Percentiles rank a stretch among this genome's conserved stretches.
These are phyloP conservation scores for Bathynomus jamesi DNA, from an alignment of 1,140 invertebrate genomes.

Conservation along the genomic window DNA sequence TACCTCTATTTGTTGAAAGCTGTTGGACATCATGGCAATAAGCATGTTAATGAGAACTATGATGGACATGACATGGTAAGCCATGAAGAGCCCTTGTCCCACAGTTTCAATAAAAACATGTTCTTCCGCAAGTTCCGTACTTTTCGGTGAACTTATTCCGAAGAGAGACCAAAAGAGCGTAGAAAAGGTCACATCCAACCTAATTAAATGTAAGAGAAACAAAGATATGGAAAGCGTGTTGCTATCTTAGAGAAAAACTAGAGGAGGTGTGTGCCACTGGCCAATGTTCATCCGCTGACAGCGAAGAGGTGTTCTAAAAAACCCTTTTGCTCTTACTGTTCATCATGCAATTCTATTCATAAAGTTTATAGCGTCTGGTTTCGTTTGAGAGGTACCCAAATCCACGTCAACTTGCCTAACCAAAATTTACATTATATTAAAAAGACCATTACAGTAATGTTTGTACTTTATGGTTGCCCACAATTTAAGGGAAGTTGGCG, in stretches of 20 bases:
- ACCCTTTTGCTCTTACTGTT: neutral
- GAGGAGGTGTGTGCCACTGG: no score
- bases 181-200: conserved; percentile 48
- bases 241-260: neutral
- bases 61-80: conserved; percentile 82
- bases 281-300: neutral
- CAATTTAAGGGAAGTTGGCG: no score
- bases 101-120: conserved; percentile 40
- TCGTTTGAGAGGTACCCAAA: no score
- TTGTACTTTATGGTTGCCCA: no score
- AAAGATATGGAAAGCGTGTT: neutral
- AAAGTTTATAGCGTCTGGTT: conserved; percentile 6
- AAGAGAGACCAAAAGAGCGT: conserved; percentile 54
- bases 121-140: conserved; percentile 38
- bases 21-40: conserved; percentile 95
- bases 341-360: no score
- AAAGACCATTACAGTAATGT: no score
- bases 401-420: no score
- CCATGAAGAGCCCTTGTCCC: conserved; percentile 47
- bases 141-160: conserved; percentile 40
- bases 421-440: no score
- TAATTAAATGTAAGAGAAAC: conserved; percentile 37
- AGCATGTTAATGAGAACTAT: conserved; percentile 89
- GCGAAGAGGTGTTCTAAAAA: neutral
- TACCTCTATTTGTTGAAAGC: conserved; percentile 85